phyloP scores from a whole-genome alignment of 1,140 invertebrate species.

The Brachionus asplanchnoidis region DNA sequence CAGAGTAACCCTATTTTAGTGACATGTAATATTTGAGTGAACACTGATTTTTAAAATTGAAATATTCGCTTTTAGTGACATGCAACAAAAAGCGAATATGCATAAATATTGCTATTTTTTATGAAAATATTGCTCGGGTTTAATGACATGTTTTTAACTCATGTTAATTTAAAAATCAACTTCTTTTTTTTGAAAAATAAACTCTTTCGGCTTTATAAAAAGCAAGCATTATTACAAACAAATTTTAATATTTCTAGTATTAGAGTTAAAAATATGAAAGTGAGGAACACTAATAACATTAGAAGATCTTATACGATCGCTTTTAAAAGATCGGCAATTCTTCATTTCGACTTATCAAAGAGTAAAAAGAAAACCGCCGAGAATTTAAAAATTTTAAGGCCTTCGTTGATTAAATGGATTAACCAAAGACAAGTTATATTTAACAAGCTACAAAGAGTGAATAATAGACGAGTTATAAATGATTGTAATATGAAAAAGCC shows the following conservation, averaged over 20 bases:
- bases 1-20: too few relatives aligned
- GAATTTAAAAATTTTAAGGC: neutral
- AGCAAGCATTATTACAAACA: neutral
- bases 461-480: neutral
- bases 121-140: too few relatives aligned
- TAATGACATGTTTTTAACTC: too few relatives aligned
- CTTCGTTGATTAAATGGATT: neutral
- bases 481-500: conserved; percentile 5
- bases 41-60: too few relatives aligned
- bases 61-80: too few relatives aligned
- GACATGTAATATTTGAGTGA: too few relatives aligned
- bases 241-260: neutral
- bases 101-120: too few relatives aligned
- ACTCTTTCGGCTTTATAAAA: too few relatives aligned
- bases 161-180: too few relatives aligned
- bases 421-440: neutral
- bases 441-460: neutral
- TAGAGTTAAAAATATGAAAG: neutral
- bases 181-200: too few relatives aligned
- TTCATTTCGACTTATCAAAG: conserved; percentile 58
- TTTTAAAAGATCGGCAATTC: neutral
- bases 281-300: neutral
- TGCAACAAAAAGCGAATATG: too few relatives aligned
- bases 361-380: conserved; percentile 48
- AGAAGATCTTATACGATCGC: conserved; percentile 6